Base-by-base conservation (phyloP, 2,888 invertebrate species). In the Siphonodentalium dalli region DNA sequence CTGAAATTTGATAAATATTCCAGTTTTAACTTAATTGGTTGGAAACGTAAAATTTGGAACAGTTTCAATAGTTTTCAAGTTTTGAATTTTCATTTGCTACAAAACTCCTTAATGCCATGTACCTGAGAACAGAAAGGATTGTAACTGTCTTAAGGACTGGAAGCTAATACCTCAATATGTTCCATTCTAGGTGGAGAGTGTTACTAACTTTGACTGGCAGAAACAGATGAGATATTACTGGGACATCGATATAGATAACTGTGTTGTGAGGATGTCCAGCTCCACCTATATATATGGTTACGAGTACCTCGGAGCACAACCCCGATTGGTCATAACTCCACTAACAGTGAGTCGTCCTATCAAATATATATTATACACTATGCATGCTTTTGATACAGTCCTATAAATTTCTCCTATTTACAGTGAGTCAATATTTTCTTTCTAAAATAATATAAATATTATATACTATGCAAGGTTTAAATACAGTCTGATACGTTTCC, bases 211-310 rank as follows among this genome's bases (percentile, higher is more conserved):
- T 77, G 91, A 93, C 73, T 95, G 94, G 94, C 83, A 91, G 53
- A 93, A 93, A 83, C 91, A 92, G 85, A 84, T 94, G 54, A 87
- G 93, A 1, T 94, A 93, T 78, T 93, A 93, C 75, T 94, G 93
- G 93, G 86, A 90, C 45, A 85, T 86, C 0, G 87, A 87, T 23
- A 85, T 88, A 0, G 92, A 93, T 67, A 88, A 90, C 71, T 91
- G 91, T 72, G 85, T 89, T 0, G 88, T 91, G 0, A 86, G 75
- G 38, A 83, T 83, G 82, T 81, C 82, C 13, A 82, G 74, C 67
- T 79, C 81, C 4, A 53, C 71, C 34, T 82, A 81, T 54, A 63
- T 74, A 31, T 83, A 83, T 57, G 82, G 82, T 27, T 82, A 82
- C 48, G 83, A 83, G 65, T 83, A 83, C 61, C 72, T 83, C 4